phyloP scores from a whole-genome alignment of 1,140 invertebrate species.

The Drosophila pruinosa region DNA sequence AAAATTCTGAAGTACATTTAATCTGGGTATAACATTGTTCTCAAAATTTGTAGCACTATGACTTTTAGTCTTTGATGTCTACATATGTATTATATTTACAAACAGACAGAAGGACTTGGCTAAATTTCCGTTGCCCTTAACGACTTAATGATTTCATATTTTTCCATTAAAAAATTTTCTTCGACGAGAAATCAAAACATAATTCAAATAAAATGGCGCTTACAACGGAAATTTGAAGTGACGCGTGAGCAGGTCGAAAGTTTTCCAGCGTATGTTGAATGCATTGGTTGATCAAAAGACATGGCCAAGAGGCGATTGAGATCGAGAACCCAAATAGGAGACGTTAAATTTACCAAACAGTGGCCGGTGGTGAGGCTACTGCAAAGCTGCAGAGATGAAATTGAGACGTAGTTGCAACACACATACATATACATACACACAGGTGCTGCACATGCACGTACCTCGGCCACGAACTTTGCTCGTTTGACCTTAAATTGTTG shows the following conservation, averaged over 20 bases:
- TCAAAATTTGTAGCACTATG: no score
- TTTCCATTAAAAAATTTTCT: not conserved
- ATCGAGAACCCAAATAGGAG: conserved; percentile 21
- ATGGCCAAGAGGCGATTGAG: not conserved
- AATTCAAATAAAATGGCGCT: conserved; percentile 37
- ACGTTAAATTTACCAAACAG: not conserved
- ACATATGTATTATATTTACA: no score
- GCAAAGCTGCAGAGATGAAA: conserved; percentile 45
- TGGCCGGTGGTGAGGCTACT: conserved; percentile 25
- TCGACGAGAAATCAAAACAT: not conserved
- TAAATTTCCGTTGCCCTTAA: conserved; percentile 1
- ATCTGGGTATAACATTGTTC: no score
- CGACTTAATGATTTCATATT: conserved; percentile 13
- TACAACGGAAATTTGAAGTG: conserved; percentile 39
- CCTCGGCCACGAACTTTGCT: conserved; percentile 68
- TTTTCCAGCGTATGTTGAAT: conserved; percentile 23
- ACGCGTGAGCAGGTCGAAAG: conserved; percentile 70
- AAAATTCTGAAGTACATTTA: no score
- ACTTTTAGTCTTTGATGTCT: no score
- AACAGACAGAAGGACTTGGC: no score
- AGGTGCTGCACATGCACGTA: conserved; percentile 52
- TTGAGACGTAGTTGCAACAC: conserved; percentile 41
- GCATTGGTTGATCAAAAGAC: conserved; percentile 1
- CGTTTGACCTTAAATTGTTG: conserved; percentile 61
- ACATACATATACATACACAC: conserved; percentile 14